Percentiles rank a stretch among this genome's conserved stretches.
phyloP scores from a whole-genome alignment of 2,888 invertebrate species.

The Plusia festucae region DNA sequence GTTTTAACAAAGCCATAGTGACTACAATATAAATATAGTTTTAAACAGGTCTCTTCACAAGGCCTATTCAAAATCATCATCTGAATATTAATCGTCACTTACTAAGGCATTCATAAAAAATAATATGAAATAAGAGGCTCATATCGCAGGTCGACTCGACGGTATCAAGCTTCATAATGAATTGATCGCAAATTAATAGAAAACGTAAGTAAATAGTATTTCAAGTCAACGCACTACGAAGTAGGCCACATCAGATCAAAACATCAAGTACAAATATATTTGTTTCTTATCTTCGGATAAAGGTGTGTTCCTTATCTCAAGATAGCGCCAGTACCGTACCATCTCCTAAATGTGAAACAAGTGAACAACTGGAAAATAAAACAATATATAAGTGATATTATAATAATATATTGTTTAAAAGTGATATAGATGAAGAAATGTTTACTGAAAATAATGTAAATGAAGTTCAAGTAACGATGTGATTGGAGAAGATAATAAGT shows the following conservation, averaged over 20 bases:
- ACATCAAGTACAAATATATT: slow-evolving; percentile 59
- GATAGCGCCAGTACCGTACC: slow-evolving; percentile 57
- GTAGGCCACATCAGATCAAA: slow-evolving; percentile 56
- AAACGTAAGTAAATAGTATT: not conserved
- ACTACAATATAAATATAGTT: no score
- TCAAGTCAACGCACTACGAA: slow-evolving; percentile 46
- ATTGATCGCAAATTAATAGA: not conserved
- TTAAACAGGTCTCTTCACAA: no score
- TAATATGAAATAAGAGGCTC: no score
- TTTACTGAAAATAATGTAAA: not conserved
- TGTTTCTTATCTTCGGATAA: slow-evolving; percentile 71
- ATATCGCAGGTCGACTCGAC: no score
- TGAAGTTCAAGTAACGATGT: not conserved
- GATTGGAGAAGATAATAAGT: not conserved
- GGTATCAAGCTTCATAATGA: not conserved
- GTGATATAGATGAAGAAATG: not conserved
- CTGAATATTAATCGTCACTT: no score
- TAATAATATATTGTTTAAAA: slow-evolving; percentile 15
- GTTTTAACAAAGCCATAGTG: not conserved
- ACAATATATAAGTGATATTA: slow-evolving; percentile 39
- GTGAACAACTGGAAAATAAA: slow-evolving; percentile 15
- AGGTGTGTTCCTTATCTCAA: slow-evolving; percentile 72
- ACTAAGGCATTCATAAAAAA: no score
- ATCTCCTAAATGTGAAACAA: slow-evolving; percentile 14
- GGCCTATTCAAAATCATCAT: no score